Evolutionary conservation across 2,888 invertebrate genomes (phyloP).

Genomic region (Nowickia ferox): DNA sequence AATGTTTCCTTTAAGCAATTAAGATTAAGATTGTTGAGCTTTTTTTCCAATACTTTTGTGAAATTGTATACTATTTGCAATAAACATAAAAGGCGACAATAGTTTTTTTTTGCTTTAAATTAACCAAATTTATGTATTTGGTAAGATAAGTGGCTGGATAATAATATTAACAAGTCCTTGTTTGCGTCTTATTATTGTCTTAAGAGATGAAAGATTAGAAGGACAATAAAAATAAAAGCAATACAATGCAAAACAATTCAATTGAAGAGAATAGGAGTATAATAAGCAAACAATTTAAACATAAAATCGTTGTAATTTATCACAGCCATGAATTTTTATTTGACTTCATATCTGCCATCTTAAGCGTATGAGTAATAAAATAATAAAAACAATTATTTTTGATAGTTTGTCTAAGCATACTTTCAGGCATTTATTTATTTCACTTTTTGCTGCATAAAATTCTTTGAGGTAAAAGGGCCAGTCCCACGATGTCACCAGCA

Average conservation of each 20-base stretch:
- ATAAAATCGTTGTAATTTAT: slow-evolving; percentile 5
- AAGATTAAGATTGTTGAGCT: slow-evolving; percentile 61
- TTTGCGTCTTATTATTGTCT: slow-evolving; percentile 48
- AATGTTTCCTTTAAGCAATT: slow-evolving; percentile 60
- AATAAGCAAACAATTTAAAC: not conserved
- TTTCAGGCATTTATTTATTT: not conserved
- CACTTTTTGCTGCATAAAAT: not conserved
- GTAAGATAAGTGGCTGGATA: slow-evolving; percentile 60
- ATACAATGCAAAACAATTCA: slow-evolving; percentile 9
- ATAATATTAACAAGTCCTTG: slow-evolving; percentile 68
- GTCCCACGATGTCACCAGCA: too few relatives aligned
- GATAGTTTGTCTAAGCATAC: not conserved
- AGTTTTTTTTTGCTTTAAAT: slow-evolving; percentile 9
- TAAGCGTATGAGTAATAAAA: slow-evolving; percentile 26
- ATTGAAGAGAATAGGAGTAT: slow-evolving; percentile 22
- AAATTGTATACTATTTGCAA: slow-evolving; percentile 14
- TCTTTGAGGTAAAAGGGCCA: too few relatives aligned
- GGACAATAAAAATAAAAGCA: slow-evolving; percentile 44
- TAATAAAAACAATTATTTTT: not conserved
- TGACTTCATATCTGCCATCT: not conserved
- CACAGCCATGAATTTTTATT: not conserved
- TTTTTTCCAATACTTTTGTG: slow-evolving; percentile 16
- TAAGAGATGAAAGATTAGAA: slow-evolving; percentile 62
- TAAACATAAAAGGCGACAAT: slow-evolving; percentile 5
- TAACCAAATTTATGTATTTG: slow-evolving; percentile 47